Percentiles rank a stretch among this genome's conserved stretches.
Conservation (phyloP, 2,888 invertebrate genomes). For the Magallana nippona region DNA sequence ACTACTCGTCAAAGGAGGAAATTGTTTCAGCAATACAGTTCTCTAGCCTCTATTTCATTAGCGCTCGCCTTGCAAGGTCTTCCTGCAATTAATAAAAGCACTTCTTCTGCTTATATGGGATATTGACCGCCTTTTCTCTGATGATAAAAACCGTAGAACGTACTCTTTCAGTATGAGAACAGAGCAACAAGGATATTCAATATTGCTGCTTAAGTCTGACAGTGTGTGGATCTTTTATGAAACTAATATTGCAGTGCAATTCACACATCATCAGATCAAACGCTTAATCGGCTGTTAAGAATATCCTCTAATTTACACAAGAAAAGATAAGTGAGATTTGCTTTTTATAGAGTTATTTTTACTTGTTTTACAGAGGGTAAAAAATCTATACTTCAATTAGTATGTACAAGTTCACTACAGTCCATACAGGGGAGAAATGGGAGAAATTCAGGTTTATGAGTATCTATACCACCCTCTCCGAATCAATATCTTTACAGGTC, state of each 20-base stretch:
- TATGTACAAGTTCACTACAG: background rate
- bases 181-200: background rate
- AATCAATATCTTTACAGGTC: constrained; percentile 28
- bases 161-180: background rate
- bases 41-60: background rate
- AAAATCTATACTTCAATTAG: constrained; percentile 1
- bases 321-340: constrained; percentile 6
- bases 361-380: background rate
- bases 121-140: constrained; percentile 19
- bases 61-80: background rate
- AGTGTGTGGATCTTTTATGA: background rate
- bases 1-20: background rate
- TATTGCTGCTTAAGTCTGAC: background rate
- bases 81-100: background rate
- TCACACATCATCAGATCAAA: constrained; percentile 9
- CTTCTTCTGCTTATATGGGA: constrained; percentile 19
- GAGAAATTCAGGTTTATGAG: constrained; percentile 12
- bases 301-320: constrained; percentile 24
- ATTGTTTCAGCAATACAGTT: background rate
- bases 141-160: background rate
- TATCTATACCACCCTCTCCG: background rate
- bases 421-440: background rate
- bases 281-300: constrained; percentile 3
- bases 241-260: background rate
- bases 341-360: constrained; percentile 10